These are phyloP conservation scores for Agriotes lineatus DNA, from an alignment of 2,888 invertebrate genomes.

Conservation along the genomic window DNA sequence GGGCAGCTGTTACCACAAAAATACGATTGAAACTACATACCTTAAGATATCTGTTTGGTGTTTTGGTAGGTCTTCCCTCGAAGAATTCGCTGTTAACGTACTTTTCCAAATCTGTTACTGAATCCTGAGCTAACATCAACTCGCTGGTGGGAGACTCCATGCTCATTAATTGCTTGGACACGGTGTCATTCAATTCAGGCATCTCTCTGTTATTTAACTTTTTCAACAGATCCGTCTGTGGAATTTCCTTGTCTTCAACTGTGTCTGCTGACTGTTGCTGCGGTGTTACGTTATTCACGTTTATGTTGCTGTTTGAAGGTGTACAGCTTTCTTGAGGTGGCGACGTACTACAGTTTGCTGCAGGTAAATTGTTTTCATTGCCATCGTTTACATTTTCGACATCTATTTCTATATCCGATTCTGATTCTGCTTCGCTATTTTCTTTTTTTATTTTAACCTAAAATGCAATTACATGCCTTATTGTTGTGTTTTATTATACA, in stretches of 20 bases:
- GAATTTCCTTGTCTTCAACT: background rate
- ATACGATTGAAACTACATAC: conserved; percentile 53
- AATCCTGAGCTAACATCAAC: conserved; percentile 60
- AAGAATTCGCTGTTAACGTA: conserved; percentile 71
- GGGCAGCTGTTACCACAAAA: no score
- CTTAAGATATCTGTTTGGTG: conserved; percentile 70
- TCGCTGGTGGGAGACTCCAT: conserved; percentile 68
- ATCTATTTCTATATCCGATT: conserved; percentile 73
- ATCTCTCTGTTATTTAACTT: background rate
- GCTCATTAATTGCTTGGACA: conserved; percentile 55
- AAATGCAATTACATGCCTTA: conserved; percentile 39
- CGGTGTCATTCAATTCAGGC: conserved; percentile 46
- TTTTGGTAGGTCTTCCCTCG: conserved; percentile 69
- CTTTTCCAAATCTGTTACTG: conserved; percentile 69
- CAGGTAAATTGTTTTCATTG: conserved; percentile 15
- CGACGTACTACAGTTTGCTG: background rate
- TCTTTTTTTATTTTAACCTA: conserved; percentile 63
- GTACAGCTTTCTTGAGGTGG: background rate
- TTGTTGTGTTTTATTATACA: no score
- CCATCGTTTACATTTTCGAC: conserved; percentile 69
- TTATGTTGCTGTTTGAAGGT: background rate
- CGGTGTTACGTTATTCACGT: background rate
- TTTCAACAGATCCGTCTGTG: background rate
- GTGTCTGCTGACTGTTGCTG: background rate
- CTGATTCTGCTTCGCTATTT: conserved; percentile 56